Percentiles rank a stretch among this genome's conserved stretches.
phyloP scores from a whole-genome alignment of 2,797 vertebrate species.

The Melanotaenia boesemani region DNA sequence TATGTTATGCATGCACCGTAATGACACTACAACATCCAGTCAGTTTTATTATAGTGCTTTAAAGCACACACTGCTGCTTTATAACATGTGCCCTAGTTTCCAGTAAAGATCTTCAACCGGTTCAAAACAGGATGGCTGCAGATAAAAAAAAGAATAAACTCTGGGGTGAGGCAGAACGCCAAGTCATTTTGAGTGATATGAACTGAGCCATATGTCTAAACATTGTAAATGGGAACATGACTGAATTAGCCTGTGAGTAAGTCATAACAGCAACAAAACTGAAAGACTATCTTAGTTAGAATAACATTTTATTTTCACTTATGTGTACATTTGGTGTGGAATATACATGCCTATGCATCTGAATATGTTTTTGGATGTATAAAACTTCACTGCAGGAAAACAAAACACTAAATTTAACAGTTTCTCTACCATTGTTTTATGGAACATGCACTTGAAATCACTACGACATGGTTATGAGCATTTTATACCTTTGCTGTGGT shows the following conservation, averaged over 20 bases:
- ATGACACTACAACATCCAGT: not conserved
- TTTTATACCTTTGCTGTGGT: not conserved
- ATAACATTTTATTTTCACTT: not conserved
- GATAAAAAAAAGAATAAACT: not conserved
- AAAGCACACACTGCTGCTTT: not conserved
- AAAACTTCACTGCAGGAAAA: not conserved
- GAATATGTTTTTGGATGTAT: not conserved
- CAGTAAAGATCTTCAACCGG: not conserved
- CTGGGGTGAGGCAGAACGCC: not conserved
- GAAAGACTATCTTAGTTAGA: not conserved
- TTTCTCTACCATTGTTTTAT: no score
- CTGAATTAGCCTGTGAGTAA: not conserved
- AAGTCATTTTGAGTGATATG: not conserved
- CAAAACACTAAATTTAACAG: no score
- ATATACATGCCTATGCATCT: not conserved
- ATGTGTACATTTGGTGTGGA: not conserved
- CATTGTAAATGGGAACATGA: not conserved
- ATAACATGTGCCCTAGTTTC: not conserved
- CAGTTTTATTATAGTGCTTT: not conserved
- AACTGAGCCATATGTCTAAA: not conserved
- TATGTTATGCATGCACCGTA: not conserved
- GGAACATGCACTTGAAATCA: no score
- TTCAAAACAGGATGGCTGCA: not conserved
- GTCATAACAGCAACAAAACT: not conserved
- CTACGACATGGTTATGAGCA: not conserved